Conservation (phyloP, 2,888 invertebrate species). For the Caenorhabditis wallacei region DNA sequence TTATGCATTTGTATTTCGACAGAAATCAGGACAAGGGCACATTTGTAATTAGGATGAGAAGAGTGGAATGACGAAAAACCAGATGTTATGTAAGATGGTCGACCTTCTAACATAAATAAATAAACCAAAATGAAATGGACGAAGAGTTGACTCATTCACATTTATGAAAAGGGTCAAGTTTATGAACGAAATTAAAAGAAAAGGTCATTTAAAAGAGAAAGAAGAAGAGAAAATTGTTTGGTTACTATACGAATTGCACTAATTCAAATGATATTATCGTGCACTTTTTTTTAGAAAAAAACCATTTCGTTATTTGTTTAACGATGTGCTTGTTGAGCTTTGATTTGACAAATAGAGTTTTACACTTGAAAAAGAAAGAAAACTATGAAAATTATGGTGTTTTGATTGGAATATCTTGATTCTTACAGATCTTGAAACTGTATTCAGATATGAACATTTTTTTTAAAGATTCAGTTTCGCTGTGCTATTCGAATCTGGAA, state of each 20-base stretch:
- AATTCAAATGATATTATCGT: constrained; percentile 14
- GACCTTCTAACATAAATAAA: constrained; percentile 59
- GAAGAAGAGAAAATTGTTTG: background rate
- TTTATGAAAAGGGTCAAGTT: constrained; percentile 10
- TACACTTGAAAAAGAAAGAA: background rate
- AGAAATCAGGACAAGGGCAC: constrained; percentile 49
- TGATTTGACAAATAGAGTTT: constrained; percentile 37
- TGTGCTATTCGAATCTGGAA: no score
- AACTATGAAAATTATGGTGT: no score
- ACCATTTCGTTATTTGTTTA: constrained; percentile 18
- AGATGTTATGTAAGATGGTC: constrained; percentile 30
- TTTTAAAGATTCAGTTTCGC: no score
- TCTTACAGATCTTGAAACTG: no score
- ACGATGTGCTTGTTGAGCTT: constrained; percentile 43
- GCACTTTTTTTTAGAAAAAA: constrained; percentile 10
- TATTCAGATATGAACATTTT: no score
- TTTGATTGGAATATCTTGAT: no score
- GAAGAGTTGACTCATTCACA: constrained; percentile 3
- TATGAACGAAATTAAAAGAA: background rate
- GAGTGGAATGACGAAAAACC: constrained; percentile 30
- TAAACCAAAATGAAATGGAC: constrained; percentile 40
- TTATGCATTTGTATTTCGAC: constrained; percentile 28
- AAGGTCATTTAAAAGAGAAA: background rate
- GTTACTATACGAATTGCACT: constrained; percentile 2
- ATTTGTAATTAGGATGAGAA: constrained; percentile 48